Evolutionary conservation across 2,888 invertebrate genomes (phyloP).

Genomic region (Ellobium chinense): DNA sequence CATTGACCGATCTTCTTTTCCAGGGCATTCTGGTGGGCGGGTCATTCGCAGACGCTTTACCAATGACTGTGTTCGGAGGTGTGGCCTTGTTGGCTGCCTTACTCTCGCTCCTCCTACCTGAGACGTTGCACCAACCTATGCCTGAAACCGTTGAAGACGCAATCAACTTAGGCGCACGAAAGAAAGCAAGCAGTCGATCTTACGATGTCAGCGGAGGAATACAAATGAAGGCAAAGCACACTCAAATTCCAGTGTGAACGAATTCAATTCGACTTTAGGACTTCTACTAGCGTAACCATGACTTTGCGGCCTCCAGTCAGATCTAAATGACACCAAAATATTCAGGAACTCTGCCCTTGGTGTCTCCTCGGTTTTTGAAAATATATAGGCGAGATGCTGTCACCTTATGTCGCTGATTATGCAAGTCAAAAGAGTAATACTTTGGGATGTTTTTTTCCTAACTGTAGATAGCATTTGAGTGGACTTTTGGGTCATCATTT

Average conservation of each 20-base stretch:
- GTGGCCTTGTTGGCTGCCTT: slow-evolving; percentile 62
- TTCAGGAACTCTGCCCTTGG: slow-evolving; percentile 46
- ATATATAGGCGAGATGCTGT: slow-evolving; percentile 39
- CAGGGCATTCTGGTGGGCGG: slow-evolving; percentile 53
- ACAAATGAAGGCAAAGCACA: too few relatives aligned
- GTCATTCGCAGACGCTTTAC: slow-evolving; percentile 54
- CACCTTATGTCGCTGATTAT: slow-evolving; percentile 47
- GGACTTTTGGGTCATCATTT: too few relatives aligned
- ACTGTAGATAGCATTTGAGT: too few relatives aligned
- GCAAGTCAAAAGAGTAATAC: too few relatives aligned
- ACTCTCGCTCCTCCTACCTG: slow-evolving; percentile 65
- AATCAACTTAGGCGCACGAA: slow-evolving; percentile 6
- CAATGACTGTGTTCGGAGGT: slow-evolving; percentile 63
- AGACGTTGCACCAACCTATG: slow-evolving; percentile 65
- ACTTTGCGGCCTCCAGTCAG: too few relatives aligned
- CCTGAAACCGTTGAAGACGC: slow-evolving; percentile 70
- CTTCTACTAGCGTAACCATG: too few relatives aligned
- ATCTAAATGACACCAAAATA: too few relatives aligned
- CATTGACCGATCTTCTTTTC: not conserved
- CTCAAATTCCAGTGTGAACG: too few relatives aligned
- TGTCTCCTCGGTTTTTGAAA: slow-evolving; percentile 37
- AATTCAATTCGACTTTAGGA: not conserved
- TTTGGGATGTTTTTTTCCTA: too few relatives aligned
- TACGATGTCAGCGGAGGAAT: not conserved
- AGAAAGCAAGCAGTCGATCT: not conserved